A percentile compares a stretch with the other conserved stretches of the same genome.
These are phyloP conservation scores for Acanthosoma haemorrhoidale DNA, from an alignment of 2,888 invertebrate species.

Conservation along the genomic window DNA sequence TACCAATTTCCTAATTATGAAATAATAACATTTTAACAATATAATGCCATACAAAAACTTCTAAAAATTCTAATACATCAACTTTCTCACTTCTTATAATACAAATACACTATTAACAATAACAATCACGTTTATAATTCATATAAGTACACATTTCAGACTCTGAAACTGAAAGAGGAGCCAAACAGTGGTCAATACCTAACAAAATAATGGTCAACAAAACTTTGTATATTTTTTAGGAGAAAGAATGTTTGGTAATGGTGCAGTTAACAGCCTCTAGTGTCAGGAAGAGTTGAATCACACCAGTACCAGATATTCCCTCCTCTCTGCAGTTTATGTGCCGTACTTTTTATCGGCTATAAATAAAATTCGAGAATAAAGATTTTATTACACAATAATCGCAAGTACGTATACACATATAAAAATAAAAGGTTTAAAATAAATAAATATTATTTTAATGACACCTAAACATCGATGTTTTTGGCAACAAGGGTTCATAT, in stretches of 20 bases:
- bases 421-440: constrained; percentile 28
- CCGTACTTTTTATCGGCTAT: neutral
- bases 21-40: too few relatives aligned
- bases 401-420: constrained; percentile 12
- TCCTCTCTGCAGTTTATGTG: neutral
- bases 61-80: too few relatives aligned
- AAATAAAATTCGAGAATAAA: neutral
- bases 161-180: neutral
- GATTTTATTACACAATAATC: neutral
- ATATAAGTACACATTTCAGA: neutral
- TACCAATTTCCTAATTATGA: too few relatives aligned
- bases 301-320: too few relatives aligned
- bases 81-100: too few relatives aligned
- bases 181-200: too few relatives aligned
- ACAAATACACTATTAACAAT: neutral
- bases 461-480: constrained; percentile 11
- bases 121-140: neutral
- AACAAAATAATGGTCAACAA: neutral
- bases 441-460: constrained; percentile 23
- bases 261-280: too few relatives aligned
- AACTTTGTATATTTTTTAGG: neutral
- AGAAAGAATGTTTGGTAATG: neutral
- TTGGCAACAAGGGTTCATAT: constrained; percentile 13
- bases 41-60: too few relatives aligned
- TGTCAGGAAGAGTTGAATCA: too few relatives aligned